These are phyloP conservation scores for Melanerpes formicivorus DNA, from an alignment of 2,113 vertebrate genomes.

Conservation along the genomic window DNA sequence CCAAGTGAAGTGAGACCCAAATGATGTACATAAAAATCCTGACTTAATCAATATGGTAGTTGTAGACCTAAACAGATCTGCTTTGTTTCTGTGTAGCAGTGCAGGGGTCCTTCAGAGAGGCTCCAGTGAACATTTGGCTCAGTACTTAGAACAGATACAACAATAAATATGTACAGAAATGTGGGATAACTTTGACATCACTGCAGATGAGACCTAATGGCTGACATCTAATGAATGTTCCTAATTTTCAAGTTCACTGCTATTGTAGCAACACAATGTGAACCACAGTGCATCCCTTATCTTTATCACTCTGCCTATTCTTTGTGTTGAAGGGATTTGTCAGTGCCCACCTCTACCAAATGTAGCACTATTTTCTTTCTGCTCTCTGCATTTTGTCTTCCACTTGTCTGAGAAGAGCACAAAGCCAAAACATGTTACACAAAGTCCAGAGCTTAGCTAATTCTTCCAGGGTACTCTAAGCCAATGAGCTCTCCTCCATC, in stretches of 20 bases:
- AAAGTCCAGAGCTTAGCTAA: background rate
- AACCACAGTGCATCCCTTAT: fast-evolving
- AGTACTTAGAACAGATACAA: background rate
- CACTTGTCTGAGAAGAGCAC: background rate
- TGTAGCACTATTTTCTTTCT: background rate
- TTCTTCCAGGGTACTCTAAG: background rate
- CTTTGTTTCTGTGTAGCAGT: background rate
- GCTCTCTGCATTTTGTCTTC: background rate
- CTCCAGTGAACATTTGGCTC: background rate
- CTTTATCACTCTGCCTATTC: background rate
- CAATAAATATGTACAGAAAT: background rate
- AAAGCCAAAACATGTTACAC: background rate
- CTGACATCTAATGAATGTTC: background rate
- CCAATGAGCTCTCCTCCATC: background rate
- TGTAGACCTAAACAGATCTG: background rate
- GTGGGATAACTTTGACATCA: background rate
- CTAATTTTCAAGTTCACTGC: background rate
- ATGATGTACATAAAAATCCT: background rate
- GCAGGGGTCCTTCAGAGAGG: background rate
- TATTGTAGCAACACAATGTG: background rate
- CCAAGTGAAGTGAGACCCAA: background rate
- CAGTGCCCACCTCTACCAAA: background rate
- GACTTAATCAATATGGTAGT: background rate
- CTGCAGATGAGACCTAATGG: background rate
- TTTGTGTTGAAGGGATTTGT: background rate